phyloP scores from a whole-genome alignment of 2,888 invertebrate species.

The Eremobia ochroleuca region DNA sequence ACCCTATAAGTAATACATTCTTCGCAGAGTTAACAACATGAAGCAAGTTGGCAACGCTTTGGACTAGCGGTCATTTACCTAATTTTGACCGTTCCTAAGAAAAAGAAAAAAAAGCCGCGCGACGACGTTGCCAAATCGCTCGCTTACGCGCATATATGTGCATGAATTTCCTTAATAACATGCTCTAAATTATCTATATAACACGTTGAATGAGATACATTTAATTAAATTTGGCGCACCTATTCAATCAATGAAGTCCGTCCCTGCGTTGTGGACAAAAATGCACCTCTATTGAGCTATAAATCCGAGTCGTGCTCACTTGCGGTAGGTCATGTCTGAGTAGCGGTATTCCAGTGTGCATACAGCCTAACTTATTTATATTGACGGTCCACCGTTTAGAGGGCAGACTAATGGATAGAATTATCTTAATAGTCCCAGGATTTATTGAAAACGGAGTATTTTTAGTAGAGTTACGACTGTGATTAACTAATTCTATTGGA shows the following conservation, averaged over 20 bases:
- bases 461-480: conserved; percentile 27
- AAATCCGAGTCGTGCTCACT: conserved; percentile 57
- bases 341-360: conserved; percentile 57
- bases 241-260: conserved; percentile 18
- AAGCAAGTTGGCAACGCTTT: no score
- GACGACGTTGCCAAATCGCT: no score
- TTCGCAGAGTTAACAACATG: no score
- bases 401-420: conserved; percentile 41
- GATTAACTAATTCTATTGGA: conserved; percentile 12
- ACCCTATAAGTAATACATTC: no score
- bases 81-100: no score
- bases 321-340: conserved; percentile 60
- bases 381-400: conserved; percentile 31
- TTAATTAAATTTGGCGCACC: no score
- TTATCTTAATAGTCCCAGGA: conserved; percentile 49
- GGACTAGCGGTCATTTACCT: no score
- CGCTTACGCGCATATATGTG: no score
- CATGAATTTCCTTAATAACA: no score
- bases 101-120: no score
- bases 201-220: no score
- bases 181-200: no score
- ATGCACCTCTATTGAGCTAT: conserved; percentile 58
- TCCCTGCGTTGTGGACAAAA: conserved; percentile 57
- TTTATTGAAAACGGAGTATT: conserved; percentile 51
- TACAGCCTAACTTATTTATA: conserved; percentile 52